Evolutionary conservation across 2,113 vertebrate species (phyloP), one percentile per base, ranked within the genome.

Genomic region (Heteronetta atricapilla): DNA sequence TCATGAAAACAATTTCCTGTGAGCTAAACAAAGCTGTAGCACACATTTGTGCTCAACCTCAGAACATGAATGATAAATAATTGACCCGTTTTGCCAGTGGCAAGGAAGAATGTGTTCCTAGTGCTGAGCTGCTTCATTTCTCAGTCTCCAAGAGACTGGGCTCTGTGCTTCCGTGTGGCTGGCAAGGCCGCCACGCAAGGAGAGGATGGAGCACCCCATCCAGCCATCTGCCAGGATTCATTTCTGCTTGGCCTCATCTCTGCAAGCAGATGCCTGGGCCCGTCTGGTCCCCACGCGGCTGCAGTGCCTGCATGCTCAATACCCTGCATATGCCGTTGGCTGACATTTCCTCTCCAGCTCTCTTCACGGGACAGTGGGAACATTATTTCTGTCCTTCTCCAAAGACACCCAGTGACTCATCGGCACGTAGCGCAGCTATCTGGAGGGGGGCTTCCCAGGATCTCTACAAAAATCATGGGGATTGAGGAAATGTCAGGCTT

Each of bases 301-400:
- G 33, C 67, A 10, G 38, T 33, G 29, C 46, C 59, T 34, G 8
- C n/a, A 19, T 3, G 12, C 81, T 67, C 69, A 5, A 15, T 14
- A 44, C 76, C 52, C 78, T 1, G 2, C 80, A n/a, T 78, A 44
- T 89, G 96, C 52, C 6, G 0, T 85, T 89, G 94, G 93, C 93
- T 96, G 96, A 87, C 93, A 95, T 96, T 96, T 94, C 88, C 59
- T 59, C 83, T 22, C 80, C 66, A 23, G 69, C 33, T 86, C 53
- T 14, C 42, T 75, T 75, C 92, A 67, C 0, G 0, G 80, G 96
- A 92, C 52, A 12, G 25, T 8, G 73, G 73, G 68, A 94, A 8
- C 14, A 2, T 23, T 63, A 55, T 50, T 83, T 80, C 83, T 88
- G 88, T 83, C 89, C 91, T 95, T 89, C 68, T 90, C 89, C 77